Conservation (phyloP, 2,888 invertebrate genomes). For the Drosophila hamatofila region DNA sequence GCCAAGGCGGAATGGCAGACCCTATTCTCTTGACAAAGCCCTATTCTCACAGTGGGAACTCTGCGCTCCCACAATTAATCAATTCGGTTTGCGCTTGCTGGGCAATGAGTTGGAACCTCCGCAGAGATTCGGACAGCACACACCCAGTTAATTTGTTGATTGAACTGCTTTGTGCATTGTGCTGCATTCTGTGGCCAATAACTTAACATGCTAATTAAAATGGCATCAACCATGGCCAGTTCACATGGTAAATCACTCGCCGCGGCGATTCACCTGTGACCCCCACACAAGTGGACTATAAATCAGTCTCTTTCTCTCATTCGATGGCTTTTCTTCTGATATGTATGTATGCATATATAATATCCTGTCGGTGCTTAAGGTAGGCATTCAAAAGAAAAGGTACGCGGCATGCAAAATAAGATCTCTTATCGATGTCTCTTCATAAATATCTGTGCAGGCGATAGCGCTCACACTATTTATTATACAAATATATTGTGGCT, state of each 20-base stretch:
- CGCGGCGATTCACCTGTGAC: constrained; percentile 54
- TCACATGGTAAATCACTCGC: constrained; percentile 67
- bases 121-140: constrained; percentile 41
- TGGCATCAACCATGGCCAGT: constrained; percentile 40
- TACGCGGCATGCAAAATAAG: constrained; percentile 70
- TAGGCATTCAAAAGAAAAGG: constrained; percentile 43
- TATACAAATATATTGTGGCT: constrained; percentile 62
- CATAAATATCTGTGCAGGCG: constrained; percentile 73
- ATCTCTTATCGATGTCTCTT: constrained; percentile 73
- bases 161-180: constrained; percentile 61
- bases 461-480: constrained; percentile 80
- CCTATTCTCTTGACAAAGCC: constrained; percentile 34
- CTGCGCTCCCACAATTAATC: constrained; percentile 84
- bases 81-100: constrained; percentile 42
- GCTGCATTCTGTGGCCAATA: constrained; percentile 56
- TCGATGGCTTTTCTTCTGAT: background rate
- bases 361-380: constrained; percentile 74
- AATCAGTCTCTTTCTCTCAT: background rate
- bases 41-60: constrained; percentile 74
- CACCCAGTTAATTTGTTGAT: constrained; percentile 76
- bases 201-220: constrained; percentile 75
- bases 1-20: constrained; percentile 2
- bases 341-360: background rate
- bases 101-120: constrained; percentile 71
- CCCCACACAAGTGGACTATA: constrained; percentile 59